A percentile compares a stretch with the other conserved stretches of the same genome.
Evolutionary conservation across 2,797 vertebrate species (phyloP).

Genomic region (Coregonus ussuriensis): DNA sequence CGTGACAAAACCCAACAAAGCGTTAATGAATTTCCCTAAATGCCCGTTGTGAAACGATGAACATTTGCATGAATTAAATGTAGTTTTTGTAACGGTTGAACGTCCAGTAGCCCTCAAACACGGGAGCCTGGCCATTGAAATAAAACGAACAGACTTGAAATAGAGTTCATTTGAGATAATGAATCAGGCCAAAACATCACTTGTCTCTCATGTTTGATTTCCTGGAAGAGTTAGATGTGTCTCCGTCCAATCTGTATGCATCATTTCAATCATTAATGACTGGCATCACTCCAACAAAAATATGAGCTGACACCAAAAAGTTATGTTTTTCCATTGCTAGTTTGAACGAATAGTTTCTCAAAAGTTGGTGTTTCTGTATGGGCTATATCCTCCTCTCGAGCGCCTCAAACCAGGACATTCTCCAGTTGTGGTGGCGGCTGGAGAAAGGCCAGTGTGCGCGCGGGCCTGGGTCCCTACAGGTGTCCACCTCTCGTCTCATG

Average conservation of each 20-base stretch:
- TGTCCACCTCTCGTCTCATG: neutral
- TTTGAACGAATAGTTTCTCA: neutral
- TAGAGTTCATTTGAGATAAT: neutral
- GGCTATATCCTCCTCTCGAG: neutral
- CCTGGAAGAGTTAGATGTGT: neutral
- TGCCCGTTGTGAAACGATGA: neutral
- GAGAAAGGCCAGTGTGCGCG: neutral
- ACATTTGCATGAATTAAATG: neutral
- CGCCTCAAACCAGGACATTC: neutral
- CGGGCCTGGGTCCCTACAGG: neutral
- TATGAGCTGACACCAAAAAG: too few relatives aligned
- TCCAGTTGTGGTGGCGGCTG: neutral
- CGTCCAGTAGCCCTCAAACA: too few relatives aligned
- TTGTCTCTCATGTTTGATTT: neutral
- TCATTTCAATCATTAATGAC: neutral
- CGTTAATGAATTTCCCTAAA: constrained; percentile 35
- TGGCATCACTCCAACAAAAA: neutral
- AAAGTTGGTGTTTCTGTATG: neutral
- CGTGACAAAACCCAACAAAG: constrained; percentile 53
- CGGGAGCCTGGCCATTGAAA: too few relatives aligned
- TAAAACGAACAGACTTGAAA: neutral
- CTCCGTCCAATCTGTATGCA: neutral
- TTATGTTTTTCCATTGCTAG: too few relatives aligned
- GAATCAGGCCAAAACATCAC: too few relatives aligned
- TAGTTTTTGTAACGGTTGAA: neutral